phyloP scores from a whole-genome alignment of 2,888 invertebrate species.

The Rhagonycha fulva region DNA sequence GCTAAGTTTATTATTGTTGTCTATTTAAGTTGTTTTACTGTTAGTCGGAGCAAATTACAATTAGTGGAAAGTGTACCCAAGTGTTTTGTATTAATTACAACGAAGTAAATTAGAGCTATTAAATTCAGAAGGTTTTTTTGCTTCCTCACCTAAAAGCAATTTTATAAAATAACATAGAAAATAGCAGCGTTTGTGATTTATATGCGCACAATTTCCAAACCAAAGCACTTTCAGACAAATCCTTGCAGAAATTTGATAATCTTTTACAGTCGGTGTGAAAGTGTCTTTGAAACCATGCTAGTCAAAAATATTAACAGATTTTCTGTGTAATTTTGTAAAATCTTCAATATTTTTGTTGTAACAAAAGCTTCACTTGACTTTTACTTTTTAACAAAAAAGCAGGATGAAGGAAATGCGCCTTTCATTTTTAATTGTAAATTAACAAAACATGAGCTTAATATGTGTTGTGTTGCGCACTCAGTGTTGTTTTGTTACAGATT shows the following conservation, averaged over 20 bases:
- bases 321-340: background rate
- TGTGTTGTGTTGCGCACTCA: background rate
- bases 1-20: background rate
- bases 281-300: background rate
- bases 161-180: background rate
- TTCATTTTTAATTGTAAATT: background rate
- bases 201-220: background rate
- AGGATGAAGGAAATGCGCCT: background rate
- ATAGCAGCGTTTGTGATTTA: background rate
- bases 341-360: background rate
- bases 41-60: background rate
- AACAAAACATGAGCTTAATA: background rate
- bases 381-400: background rate
- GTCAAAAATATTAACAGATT: background rate
- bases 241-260: background rate
- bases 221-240: background rate
- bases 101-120: background rate
- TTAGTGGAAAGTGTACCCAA: background rate
- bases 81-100: background rate
- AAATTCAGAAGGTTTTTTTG: background rate
- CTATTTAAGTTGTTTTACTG: background rate
- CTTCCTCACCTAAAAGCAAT: background rate
- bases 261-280: background rate
- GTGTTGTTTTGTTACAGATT: background rate
- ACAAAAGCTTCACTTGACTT: background rate